These are phyloP conservation scores for Alviniconcha strummeri DNA, from an alignment of 2,888 invertebrate species.

Conservation along the genomic window DNA sequence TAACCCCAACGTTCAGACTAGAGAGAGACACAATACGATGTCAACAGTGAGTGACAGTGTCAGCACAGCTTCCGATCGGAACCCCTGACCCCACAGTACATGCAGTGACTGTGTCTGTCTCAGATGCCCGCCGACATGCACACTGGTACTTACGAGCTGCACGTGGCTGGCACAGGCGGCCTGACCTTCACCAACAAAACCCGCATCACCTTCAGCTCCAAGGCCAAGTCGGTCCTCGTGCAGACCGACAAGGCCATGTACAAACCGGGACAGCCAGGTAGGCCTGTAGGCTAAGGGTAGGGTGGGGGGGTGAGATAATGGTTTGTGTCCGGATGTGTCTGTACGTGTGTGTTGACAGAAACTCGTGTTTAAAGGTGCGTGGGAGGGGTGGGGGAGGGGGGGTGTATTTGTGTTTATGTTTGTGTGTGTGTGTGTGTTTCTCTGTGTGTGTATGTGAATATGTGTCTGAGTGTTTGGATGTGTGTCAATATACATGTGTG, in stretches of 20 bases:
- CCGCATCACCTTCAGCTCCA: constrained; percentile 49
- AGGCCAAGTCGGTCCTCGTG: constrained; percentile 64
- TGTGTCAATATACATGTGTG: not conserved
- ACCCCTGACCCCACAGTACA: not conserved
- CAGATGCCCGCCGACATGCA: constrained; percentile 54
- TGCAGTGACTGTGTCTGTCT: not conserved
- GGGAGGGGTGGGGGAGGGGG: not conserved
- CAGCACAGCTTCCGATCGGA: not conserved
- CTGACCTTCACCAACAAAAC: constrained; percentile 54
- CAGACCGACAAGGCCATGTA: constrained; percentile 66
- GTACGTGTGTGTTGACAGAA: not conserved
- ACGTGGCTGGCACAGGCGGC: constrained; percentile 55
- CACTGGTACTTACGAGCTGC: constrained; percentile 50
- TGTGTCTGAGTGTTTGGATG: not conserved
- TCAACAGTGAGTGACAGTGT: not conserved
- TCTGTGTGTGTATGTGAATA: not conserved
- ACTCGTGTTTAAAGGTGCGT: not conserved
- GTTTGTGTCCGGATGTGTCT: not conserved
- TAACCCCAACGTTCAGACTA: too few species aligned
- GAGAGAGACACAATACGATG: not conserved
- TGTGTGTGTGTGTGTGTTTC: not conserved
- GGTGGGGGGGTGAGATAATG: not conserved
- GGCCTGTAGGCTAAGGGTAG: constrained; percentile 5
- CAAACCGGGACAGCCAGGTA: constrained; percentile 64
- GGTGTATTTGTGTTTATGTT: not conserved